These are phyloP conservation scores for Protonemura montana DNA, from an alignment of 2,888 invertebrate species.

Conservation along the genomic window DNA sequence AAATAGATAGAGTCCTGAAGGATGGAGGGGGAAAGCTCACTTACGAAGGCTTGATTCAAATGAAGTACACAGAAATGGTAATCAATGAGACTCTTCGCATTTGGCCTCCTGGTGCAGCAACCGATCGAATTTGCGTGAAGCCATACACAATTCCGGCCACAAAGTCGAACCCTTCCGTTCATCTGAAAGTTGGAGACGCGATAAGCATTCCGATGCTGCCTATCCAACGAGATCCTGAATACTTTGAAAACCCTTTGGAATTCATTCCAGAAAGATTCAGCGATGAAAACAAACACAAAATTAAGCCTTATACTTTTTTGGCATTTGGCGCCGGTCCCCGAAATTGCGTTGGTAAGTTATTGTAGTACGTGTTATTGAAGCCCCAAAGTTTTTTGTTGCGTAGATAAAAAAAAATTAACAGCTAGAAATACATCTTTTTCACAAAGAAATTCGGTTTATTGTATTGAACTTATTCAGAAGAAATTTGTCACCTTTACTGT, in stretches of 20 bases:
- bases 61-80: slow-evolving; percentile 8
- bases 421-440: too few relatives aligned
- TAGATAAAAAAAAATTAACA: too few relatives aligned
- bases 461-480: neutral
- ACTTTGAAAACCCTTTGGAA: neutral
- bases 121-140: neutral
- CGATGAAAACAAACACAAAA: slow-evolving; percentile 13
- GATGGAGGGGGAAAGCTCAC: slow-evolving; percentile 50
- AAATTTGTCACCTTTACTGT: too few relatives aligned
- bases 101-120: neutral
- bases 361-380: neutral
- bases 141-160: neutral
- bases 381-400: too few relatives aligned
- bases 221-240: neutral
- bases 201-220: neutral
- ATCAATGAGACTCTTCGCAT: neutral
- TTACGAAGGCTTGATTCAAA: slow-evolving; percentile 50
- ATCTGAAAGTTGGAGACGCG: neutral
- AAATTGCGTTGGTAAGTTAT: neutral
- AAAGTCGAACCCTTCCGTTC: neutral
- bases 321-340: neutral
- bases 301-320: neutral
- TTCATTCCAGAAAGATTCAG: slow-evolving; percentile 14
- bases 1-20: slow-evolving; percentile 51
- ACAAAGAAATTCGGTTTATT: too few relatives aligned